A percentile compares a stretch with the other conserved stretches of the same genome.
phyloP scores from a whole-genome alignment of 2,797 vertebrate genomes.

The Micrastur ruficollis region DNA sequence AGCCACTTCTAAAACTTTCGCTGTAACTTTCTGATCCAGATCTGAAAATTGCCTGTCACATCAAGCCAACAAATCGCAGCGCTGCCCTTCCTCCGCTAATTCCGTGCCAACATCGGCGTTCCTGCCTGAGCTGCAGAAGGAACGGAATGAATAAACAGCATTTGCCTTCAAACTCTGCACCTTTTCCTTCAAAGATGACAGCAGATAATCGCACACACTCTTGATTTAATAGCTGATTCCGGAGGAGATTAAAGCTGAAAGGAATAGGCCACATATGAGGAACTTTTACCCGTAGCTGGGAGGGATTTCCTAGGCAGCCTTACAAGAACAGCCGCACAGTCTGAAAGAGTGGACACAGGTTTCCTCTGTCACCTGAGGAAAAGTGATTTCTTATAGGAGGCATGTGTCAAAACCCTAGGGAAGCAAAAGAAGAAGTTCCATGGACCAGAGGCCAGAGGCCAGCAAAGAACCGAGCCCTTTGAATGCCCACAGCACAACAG shows the following conservation, averaged over 20 bases:
- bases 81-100: not conserved
- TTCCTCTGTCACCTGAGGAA: not conserved
- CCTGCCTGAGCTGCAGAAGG: not conserved
- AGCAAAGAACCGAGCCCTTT: not conserved
- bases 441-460: not conserved
- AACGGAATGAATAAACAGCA: slow-evolving; percentile 9
- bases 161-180: not conserved
- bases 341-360: not conserved
- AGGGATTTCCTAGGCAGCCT: not conserved
- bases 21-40: slow-evolving; percentile 26
- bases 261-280: not conserved
- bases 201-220: not conserved
- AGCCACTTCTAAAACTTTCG: not conserved
- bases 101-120: not conserved
- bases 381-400: not conserved
- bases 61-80: slow-evolving; percentile 7
- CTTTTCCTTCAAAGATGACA: slow-evolving; percentile 11
- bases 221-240: slow-evolving; percentile 29
- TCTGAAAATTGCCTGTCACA: slow-evolving; percentile 52
- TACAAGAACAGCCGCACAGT: not conserved
- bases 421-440: not conserved
- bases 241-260: not conserved
- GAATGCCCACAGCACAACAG: not conserved
- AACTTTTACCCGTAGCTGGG: not conserved
- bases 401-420: not conserved